Evolutionary conservation across 2,888 invertebrate genomes (phyloP).

Genomic region (Itoplectis maculator): DNA sequence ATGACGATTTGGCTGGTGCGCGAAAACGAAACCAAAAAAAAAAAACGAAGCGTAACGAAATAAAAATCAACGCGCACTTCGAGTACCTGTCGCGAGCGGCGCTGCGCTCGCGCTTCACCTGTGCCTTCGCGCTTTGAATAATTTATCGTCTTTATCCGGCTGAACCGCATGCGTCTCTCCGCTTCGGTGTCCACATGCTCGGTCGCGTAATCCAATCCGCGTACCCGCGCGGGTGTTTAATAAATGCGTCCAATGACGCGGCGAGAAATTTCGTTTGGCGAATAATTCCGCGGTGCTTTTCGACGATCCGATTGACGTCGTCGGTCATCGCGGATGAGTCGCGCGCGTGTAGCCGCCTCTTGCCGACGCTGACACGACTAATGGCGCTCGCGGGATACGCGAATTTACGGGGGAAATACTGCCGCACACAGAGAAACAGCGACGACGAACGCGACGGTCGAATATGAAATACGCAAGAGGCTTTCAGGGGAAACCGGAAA

Average conservation of each 20-base stretch:
- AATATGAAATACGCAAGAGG: slow-evolving; percentile 26
- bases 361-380: not conserved
- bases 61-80: slow-evolving; percentile 13
- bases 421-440: not conserved
- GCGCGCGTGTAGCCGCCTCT: not conserved
- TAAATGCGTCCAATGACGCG: slow-evolving; percentile 32
- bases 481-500: slow-evolving; percentile 20
- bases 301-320: slow-evolving; percentile 14
- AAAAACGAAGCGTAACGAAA: too few species aligned
- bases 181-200: too few species aligned
- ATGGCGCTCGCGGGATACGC: not conserved
- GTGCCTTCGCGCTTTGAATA: slow-evolving; percentile 51
- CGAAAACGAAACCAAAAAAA: not conserved
- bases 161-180: not conserved
- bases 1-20: slow-evolving; percentile 32
- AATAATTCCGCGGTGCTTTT: not conserved
- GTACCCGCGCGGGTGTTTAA: slow-evolving; percentile 19
- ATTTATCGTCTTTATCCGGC: slow-evolving; percentile 51
- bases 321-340: not conserved
- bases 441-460: not conserved
- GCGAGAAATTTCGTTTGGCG: slow-evolving; percentile 10
- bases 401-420: not conserved
- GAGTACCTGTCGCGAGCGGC: slow-evolving; percentile 11
- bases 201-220: slow-evolving; percentile 21
- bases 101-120: not conserved